These are phyloP conservation scores for Leucoraja erinaceus DNA, from an alignment of 2,113 vertebrate species.

Conservation along the genomic window DNA sequence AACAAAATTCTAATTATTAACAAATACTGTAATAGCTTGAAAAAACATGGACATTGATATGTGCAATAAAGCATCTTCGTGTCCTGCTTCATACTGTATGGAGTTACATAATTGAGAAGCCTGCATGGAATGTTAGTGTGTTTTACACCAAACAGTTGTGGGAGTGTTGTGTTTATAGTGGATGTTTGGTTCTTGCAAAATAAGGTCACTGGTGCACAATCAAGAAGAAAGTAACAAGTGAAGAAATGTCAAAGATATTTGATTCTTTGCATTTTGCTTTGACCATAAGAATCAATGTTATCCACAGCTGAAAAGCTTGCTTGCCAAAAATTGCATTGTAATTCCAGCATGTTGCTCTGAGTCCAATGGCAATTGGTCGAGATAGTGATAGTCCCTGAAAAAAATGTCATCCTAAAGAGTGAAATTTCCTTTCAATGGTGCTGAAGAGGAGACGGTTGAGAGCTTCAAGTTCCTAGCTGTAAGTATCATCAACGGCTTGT, in stretches of 20 bases:
- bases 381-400: neutral
- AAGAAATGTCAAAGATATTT: neutral
- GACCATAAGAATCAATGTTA: neutral
- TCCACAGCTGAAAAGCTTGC: neutral
- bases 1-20: neutral
- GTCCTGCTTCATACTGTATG: neutral
- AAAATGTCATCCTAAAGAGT: neutral
- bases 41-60: neutral
- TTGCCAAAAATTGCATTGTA: neutral
- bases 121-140: conserved; percentile 4
- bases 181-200: conserved; percentile 8
- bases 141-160: neutral
- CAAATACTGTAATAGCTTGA: neutral
- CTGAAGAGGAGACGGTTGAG: too few relatives aligned
- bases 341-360: neutral
- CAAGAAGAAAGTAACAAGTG: neutral
- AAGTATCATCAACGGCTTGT: too few relatives aligned
- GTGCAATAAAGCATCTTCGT: neutral
- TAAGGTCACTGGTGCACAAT: neutral
- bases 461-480: too few relatives aligned
- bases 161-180: conserved; percentile 13
- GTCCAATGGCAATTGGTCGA: neutral
- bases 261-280: neutral
- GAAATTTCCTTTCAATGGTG: neutral
- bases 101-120: neutral